Evolutionary conservation across 1,140 invertebrate genomes (phyloP), one percentile per base, ranked within the genome.

Genomic region (Pemphigus obesinymphae): DNA sequence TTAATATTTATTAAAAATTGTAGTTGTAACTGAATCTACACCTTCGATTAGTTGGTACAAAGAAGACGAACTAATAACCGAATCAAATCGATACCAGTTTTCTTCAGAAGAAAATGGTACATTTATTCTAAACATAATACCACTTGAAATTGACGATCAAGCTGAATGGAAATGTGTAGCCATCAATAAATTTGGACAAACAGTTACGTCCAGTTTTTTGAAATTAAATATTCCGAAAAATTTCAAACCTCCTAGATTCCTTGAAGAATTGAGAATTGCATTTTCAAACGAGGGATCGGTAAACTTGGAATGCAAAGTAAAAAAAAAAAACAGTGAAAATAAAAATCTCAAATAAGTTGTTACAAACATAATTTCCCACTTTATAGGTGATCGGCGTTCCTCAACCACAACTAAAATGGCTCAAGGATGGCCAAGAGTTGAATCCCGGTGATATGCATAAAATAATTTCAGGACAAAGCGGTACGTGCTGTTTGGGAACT

Each of bases 111-210:
- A 91, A 50, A 87, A 91, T 26, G 94, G 93, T 10, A 89, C 90
- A 31, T 94, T 91, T 86, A 89, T 92, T 85, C 87, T 96, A 82
- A 91, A 94, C 84, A 91, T 96, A 55, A 87, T 88, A 82, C 89
- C 89, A 40, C 89, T 95, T 2, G 94, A 96, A 87, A 91, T 95
- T 85, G 87, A 91, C 20, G 94, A 96, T 86, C 93, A 95, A 88
- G 94, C 93, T 0, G 94, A 96, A 86, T 96, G 94, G 94, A 96
- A 96, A 85, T 96, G 95, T 86, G 90, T 96, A 4, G 94, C 94
- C 0, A 91, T 91, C 45, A 96, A 96, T 86, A 94, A 96, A 84
- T 96, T 92, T 85, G 95, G 95, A 0, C 93, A 95, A 84, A 95
- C 93, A 84, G 90, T 95, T 23, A 95, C 94, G 2, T 94, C 93